Evolutionary conservation across 2,797 vertebrate genomes (phyloP), one percentile per base, ranked within the genome.

Genomic region (Hybognathus amarus): DNA sequence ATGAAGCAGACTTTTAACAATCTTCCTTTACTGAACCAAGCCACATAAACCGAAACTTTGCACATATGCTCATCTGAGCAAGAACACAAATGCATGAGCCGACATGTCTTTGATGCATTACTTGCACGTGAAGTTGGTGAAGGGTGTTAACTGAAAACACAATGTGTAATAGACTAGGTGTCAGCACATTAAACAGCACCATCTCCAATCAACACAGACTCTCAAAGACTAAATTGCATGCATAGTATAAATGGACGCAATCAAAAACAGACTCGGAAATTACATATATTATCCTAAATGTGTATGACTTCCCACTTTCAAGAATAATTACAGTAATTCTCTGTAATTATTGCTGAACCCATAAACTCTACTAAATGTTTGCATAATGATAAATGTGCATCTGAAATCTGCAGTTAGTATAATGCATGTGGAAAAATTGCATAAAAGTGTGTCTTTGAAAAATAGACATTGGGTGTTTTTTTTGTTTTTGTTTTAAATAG

Each of bases 31-130:
- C 15, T 50, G 66, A 30, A 50, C 18, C 2, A 59, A 80, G 12
- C 13, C 13, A 8, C 27, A 33, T 36, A 40, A 40, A 42, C 27
- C 27, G 45, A 70, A 40, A 9, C 40, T 11, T 3, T 22, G 13
- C 68, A 80, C 40, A 70, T n/a, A 18, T 9, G 24, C 36, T 80
- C 40, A 4, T 70, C 69, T 80, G 36, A 70, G 36, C 36, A 73
- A 50, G 50, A 71, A 45, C 67, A 47, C 52, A 61, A 81, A 33
- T 45, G 52, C 67, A 61, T 24, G 42, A 63, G 54, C 18, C 27
- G 33, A 66, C 54, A 64, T 1, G 69, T 24, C 69, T 81, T 81
- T 47, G 17, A 59, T 59, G 67, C 18, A 70, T 70, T 38, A 69
- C 17, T 13, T 70, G 52, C 47, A 27, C 5, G 20, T 17, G 15